Evolutionary conservation across 2,797 vertebrate species (phyloP), one percentile per base, ranked within the genome.

Genomic region (Rhinella marina): DNA sequence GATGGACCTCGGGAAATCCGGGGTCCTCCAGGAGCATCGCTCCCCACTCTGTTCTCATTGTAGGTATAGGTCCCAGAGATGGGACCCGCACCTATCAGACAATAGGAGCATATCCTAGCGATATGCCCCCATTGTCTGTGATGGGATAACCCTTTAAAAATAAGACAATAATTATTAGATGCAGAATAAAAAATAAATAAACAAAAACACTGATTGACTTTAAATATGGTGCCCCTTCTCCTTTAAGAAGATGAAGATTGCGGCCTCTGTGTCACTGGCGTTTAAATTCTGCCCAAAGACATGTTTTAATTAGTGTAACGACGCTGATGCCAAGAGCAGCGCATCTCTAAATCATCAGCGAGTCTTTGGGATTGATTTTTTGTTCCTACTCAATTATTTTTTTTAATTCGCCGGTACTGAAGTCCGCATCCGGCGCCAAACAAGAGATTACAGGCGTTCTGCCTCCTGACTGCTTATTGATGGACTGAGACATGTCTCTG

Each of bases 301-400:
- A 77, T 54, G 13, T 72, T 75, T 59, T 84, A 84, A 84, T 84
- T 75, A 82, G 66, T 61, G 41, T 50, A 82, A 82, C 82, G 83
- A 56, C 2, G 23, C 19, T 48, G 81, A 77, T 77, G 19, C 79
- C 25, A 50, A 76, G 68, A 82, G 52, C 56, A 57, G 50, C 25
- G 25, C 70, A 25, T 56, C 82, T 54, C 29, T 29, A 19, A 70
- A 72, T 61, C 54, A 17, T 27, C 68, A 59, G 59, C 6, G 25
- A 75, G 21, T 62, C 66, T 7, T 48, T 75, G 5, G 19, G 68
- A 88, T 88, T 86, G 84, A 88, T 86, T 80, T 73, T 21, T 57
- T 27, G 32, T 86, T 56, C 75, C 61, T 68, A 59, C 54, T 89
- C 79, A 66, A 68, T 86, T 78, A 86, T 82, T 77, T 68, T 62